Conservation (phyloP, 2,888 invertebrate species). For the Oxycera nigricornis region DNA sequence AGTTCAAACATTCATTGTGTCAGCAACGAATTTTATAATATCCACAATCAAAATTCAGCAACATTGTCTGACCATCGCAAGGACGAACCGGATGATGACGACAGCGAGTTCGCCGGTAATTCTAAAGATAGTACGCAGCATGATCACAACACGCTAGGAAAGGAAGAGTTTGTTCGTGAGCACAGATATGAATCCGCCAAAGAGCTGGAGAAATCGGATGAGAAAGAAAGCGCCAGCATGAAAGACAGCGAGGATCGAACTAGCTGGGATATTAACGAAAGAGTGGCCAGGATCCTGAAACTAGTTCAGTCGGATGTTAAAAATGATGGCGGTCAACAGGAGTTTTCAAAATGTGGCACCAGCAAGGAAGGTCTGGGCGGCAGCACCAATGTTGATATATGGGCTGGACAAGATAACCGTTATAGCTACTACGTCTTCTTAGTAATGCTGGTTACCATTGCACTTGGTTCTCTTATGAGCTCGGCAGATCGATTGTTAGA, state of each 20-base stretch:
- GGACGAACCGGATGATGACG: not conserved
- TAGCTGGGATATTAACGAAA: constrained; percentile 18
- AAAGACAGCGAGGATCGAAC: constrained; percentile 19
- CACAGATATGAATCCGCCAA: constrained; percentile 8
- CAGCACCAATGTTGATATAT: not conserved
- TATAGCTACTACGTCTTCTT: constrained; percentile 17
- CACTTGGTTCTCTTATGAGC: not conserved
- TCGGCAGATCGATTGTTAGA: not conserved
- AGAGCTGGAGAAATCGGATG: constrained; percentile 11
- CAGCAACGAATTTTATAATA: constrained; percentile 16
- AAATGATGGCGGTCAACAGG: not conserved
- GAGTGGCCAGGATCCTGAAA: constrained; percentile 16
- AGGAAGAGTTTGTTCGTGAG: not conserved
- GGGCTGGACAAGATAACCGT: not conserved
- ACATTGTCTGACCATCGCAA: not conserved
- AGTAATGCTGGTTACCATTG: constrained; percentile 16
- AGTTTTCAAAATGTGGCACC: not conserved
- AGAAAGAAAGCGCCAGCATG: constrained; percentile 11
- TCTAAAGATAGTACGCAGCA: not conserved
- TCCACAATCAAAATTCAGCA: not conserved
- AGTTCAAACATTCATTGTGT: not conserved
- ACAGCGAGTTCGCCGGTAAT: not conserved
- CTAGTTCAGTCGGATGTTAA: constrained; percentile 1
- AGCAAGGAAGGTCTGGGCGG: not conserved
- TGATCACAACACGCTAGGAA: not conserved